Conservation (phyloP, 2,888 invertebrate species). For the Calameuta pallipes region DNA sequence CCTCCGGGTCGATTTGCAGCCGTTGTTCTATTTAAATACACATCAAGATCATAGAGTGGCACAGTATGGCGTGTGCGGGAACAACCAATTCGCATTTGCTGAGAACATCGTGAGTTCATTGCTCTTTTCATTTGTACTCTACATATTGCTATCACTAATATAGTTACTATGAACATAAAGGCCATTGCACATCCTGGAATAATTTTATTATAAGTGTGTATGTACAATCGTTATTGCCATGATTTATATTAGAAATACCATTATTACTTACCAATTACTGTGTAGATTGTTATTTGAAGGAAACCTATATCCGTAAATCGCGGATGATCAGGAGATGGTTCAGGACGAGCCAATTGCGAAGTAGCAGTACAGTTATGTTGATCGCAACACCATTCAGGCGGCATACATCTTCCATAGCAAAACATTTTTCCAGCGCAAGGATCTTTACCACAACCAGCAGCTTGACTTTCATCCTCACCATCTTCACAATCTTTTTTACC, state of each 20-base stretch:
- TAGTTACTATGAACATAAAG: conserved; percentile 65
- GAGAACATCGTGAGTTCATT: conserved; percentile 50
- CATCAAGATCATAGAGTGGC: conserved; percentile 54
- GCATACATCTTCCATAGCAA: conserved; percentile 69
- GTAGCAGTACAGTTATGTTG: conserved; percentile 43
- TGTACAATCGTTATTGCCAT: background rate
- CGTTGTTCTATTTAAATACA: conserved; percentile 47
- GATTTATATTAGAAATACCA: background rate
- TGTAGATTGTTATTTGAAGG: conserved; percentile 65
- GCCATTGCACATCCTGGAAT: conserved; percentile 65
- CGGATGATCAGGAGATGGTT: conserved; percentile 32
- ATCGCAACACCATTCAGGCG: conserved; percentile 69
- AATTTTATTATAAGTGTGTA: conserved; percentile 9
- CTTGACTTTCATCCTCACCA: conserved; percentile 67
- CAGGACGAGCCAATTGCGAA: conserved; percentile 11
- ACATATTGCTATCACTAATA: conserved; percentile 65
- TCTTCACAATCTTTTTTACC: conserved; percentile 68
- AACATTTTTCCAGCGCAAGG: conserved; percentile 67
- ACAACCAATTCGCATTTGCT: conserved; percentile 37
- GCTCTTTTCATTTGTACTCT: conserved; percentile 64
- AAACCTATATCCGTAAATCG: conserved; percentile 61
- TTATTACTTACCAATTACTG: conserved; percentile 59
- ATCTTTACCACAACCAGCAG: conserved; percentile 59
- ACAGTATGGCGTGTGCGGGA: conserved; percentile 33
- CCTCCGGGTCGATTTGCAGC: conserved; percentile 22